Evolutionary conservation across 2,888 invertebrate species (phyloP).

Genomic region (Eupithecia subumbrata): DNA sequence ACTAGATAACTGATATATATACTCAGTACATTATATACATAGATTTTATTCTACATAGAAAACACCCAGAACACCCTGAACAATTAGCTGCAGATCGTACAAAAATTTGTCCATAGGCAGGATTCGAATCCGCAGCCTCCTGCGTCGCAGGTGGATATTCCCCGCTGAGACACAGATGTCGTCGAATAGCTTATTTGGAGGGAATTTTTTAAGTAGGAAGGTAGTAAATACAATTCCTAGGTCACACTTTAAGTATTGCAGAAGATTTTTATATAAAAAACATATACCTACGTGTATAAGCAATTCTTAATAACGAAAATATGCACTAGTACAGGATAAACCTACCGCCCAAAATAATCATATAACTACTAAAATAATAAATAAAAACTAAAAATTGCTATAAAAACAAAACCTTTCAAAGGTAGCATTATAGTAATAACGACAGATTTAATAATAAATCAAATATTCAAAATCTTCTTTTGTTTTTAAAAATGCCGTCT

Average conservation of each 20-base stretch:
- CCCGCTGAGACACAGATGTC: too few relatives aligned
- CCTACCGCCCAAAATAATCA: not conserved
- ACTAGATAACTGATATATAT: too few relatives aligned
- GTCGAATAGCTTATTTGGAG: too few relatives aligned
- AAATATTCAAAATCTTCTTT: not conserved
- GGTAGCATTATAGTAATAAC: not conserved
- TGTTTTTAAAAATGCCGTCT: conserved; percentile 7
- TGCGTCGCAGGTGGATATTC: too few relatives aligned
- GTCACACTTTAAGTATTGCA: not conserved
- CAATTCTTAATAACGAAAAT: not conserved
- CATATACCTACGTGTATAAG: too few relatives aligned
- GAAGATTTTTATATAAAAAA: not conserved
- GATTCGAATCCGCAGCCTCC: too few relatives aligned
- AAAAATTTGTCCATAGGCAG: too few relatives aligned
- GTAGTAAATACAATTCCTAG: too few relatives aligned
- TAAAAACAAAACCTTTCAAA: not conserved
- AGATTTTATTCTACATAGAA: too few relatives aligned
- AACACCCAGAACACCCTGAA: too few relatives aligned
- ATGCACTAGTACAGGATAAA: not conserved
- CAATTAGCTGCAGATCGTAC: too few relatives aligned
- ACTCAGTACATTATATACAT: too few relatives aligned
- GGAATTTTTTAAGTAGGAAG: not conserved
- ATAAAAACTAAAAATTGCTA: not conserved
- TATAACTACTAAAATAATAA: not conserved
- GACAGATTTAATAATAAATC: not conserved